Evolutionary conservation across 2,797 vertebrate species (phyloP).

Genomic region (Danio kyathit): DNA sequence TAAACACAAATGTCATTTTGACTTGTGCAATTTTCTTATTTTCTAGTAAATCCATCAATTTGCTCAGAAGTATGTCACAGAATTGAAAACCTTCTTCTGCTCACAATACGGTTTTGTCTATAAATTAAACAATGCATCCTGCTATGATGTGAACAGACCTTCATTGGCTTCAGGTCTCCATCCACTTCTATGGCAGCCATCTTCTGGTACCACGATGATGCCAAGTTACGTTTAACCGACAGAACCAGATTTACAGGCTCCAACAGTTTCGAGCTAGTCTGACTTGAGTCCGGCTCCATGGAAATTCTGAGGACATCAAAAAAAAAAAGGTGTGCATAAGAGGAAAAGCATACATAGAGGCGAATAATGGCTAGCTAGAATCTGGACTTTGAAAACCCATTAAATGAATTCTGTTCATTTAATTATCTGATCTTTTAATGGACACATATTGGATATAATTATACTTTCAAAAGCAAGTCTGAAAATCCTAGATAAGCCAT

Average conservation of each 20-base stretch:
- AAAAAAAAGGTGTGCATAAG: neutral
- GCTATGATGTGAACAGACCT: constrained; percentile 74
- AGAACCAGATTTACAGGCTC: constrained; percentile 89
- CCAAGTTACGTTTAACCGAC: constrained; percentile 89
- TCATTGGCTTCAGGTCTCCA: constrained; percentile 93
- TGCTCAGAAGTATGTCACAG: no score
- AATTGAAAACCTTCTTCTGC: no score
- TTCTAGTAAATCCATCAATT: no score
- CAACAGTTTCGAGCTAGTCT: constrained; percentile 83
- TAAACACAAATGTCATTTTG: no score
- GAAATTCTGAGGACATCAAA: constrained; percentile 63
- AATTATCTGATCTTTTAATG: constrained; percentile 11
- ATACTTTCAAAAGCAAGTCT: neutral
- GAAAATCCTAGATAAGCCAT: constrained; percentile 4
- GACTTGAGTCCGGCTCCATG: constrained; percentile 41
- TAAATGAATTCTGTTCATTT: neutral
- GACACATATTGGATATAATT: neutral
- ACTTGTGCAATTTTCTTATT: no score
- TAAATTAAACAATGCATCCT: neutral
- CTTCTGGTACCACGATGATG: constrained; percentile 87
- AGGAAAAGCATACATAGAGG: neutral
- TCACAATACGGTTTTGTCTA: neutral
- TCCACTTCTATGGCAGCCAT: constrained; percentile 86
- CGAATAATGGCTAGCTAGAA: constrained; percentile 7
- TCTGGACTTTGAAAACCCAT: neutral